Conservation (phyloP, 2,888 invertebrate genomes). For the Metopia argyrocephala region DNA sequence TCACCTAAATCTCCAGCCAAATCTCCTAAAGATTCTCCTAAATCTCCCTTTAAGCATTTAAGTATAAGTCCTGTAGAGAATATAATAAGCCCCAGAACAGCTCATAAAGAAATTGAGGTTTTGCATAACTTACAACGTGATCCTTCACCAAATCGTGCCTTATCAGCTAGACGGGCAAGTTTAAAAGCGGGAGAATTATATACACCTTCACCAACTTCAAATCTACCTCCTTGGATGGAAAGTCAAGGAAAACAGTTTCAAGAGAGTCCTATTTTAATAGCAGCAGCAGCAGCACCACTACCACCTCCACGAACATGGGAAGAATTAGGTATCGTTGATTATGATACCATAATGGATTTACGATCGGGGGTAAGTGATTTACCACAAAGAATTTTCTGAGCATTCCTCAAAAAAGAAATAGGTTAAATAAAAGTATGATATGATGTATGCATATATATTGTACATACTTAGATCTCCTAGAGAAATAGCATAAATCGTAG, state of each 20-base stretch:
- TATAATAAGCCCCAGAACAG: slow-evolving; percentile 77
- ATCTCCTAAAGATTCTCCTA: slow-evolving; percentile 68
- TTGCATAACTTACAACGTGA: slow-evolving; percentile 85
- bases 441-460: too few relatives aligned
- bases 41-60: slow-evolving; percentile 72
- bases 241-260: slow-evolving; percentile 61
- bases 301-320: slow-evolving; percentile 80
- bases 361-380: slow-evolving; percentile 83
- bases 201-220: slow-evolving; percentile 8
- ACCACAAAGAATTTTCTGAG: not conserved
- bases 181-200: slow-evolving; percentile 45
- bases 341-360: slow-evolving; percentile 82
- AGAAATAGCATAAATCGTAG: too few relatives aligned
- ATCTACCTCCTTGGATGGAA: not conserved
- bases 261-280: slow-evolving; percentile 65
- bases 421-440: too few relatives aligned
- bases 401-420: not conserved
- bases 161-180: slow-evolving; percentile 66
- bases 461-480: too few relatives aligned
- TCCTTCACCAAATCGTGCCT: slow-evolving; percentile 81
- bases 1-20: slow-evolving; percentile 58
- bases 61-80: slow-evolving; percentile 79
- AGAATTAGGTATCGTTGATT: slow-evolving; percentile 82
- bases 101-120: slow-evolving; percentile 84
- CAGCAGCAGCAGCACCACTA: slow-evolving; percentile 13